Evolutionary conservation across 2,888 invertebrate species (phyloP), one percentile per base, ranked within the genome.

Genomic region (Venustoraphidia nigricollis): DNA sequence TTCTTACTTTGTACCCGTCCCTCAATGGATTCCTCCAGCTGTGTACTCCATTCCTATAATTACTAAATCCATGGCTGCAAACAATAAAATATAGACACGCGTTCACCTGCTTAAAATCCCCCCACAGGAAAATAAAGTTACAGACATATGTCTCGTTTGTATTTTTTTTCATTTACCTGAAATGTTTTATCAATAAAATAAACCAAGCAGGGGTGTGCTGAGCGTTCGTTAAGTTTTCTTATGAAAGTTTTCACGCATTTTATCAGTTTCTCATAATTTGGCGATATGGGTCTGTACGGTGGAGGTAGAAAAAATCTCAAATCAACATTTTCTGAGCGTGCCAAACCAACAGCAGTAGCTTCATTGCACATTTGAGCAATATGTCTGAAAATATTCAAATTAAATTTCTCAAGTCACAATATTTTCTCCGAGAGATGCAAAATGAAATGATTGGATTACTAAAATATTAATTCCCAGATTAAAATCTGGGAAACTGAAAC

Each of bases 291-390:
- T 44, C 56, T 52, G 11, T 61, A 48, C 11, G 81, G 81, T 5
- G 87, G 81, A 9, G 81, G 79, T 38, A 83, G 64, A 60, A 92
- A 90, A 62, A 86, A 83, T 46, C 83, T 72, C 10, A 75, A 65
- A 65, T 90, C 84, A 3, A 77, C 80, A 39, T 77, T 76, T 38
- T 69, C 65, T 2, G 79, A 78, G 55, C 90, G 72, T 0, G 92
- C 90, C 45, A 93, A 69, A 2, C 82, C 77, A 1, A 89, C 77
- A 2, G 87, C 83, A 1, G 88, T 88, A 54, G 76, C 71, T 42
- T 77, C 74, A 67, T 89, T 84, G 56, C 86, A 74, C 53, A 83
- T 81, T 66, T 89, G 87, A 6, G 91, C 86, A 51, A 92, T 71
- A 58, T 83, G 79, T 46, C 27, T 73, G 68, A 59, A 77, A 86